A percentile compares a stretch with the other conserved stretches of the same genome.
Evolutionary conservation across 2,888 invertebrate species (phyloP).

Genomic region (Acronicta leporina): DNA sequence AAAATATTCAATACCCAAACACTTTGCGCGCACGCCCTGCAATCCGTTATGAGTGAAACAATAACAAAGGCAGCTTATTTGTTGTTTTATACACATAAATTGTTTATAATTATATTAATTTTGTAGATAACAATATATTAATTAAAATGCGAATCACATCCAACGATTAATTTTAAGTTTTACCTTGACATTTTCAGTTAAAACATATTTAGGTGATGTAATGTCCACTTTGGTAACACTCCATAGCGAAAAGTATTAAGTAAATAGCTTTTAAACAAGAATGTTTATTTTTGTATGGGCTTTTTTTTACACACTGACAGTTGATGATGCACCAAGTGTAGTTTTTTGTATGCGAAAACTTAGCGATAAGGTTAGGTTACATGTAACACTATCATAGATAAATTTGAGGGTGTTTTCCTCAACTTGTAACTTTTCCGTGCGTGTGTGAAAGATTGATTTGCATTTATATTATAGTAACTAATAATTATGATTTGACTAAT

Average conservation of each 20-base stretch:
- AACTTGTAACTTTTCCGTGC: constrained; percentile 39
- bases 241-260: constrained; percentile 71
- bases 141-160: constrained; percentile 70
- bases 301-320: constrained; percentile 69
- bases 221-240: constrained; percentile 63
- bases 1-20: constrained; percentile 20
- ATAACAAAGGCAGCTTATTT: constrained; percentile 72
- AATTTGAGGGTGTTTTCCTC: constrained; percentile 68
- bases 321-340: constrained; percentile 76
- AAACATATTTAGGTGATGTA: constrained; percentile 20
- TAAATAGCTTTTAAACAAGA: constrained; percentile 67
- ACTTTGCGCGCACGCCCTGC: constrained; percentile 34
- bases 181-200: constrained; percentile 26
- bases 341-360: constrained; percentile 69
- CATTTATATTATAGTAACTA: constrained; percentile 40
- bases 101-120: constrained; percentile 58
- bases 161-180: constrained; percentile 53
- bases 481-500: constrained; percentile 26
- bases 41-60: constrained; percentile 37
- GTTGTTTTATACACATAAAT: constrained; percentile 64
- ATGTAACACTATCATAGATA: constrained; percentile 55
- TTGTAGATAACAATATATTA: constrained; percentile 66
- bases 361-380: constrained; percentile 69
- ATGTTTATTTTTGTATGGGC: constrained; percentile 81
- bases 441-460: constrained; percentile 50